These are phyloP conservation scores for Diadophis punctatus DNA, from an alignment of 2,113 vertebrate species.

Conservation along the genomic window DNA sequence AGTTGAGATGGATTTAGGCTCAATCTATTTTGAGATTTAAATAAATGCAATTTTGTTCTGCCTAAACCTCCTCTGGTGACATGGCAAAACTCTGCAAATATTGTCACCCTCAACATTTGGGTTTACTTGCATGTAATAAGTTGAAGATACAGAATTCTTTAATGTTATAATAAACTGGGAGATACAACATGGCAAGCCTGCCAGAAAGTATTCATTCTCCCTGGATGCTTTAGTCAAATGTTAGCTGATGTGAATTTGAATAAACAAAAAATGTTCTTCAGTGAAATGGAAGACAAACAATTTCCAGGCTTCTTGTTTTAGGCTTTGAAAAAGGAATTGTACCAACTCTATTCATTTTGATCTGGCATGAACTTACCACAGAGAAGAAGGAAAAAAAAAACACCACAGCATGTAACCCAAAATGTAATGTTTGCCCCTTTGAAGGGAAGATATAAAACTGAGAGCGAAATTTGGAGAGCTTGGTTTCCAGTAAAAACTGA, in stretches of 20 bases:
- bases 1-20: accelerated
- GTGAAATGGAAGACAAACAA: not conserved
- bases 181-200: not conserved
- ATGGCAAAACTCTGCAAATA: conserved; percentile 14
- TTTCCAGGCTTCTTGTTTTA: not conserved
- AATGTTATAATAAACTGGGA: not conserved
- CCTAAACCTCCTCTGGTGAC: not conserved
- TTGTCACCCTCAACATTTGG: not conserved
- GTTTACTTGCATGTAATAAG: not conserved
- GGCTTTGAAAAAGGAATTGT: not conserved
- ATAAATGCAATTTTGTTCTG: conserved; percentile 28
- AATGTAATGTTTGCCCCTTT: not conserved
- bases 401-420: not conserved
- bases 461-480: not conserved
- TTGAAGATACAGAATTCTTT: not conserved
- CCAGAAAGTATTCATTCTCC: not conserved
- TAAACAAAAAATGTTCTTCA: not conserved
- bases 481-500: not conserved
- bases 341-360: not conserved
- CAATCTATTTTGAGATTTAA: not conserved
- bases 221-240: not conserved
- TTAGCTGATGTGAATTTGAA: not conserved
- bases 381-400: not conserved
- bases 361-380: not conserved
- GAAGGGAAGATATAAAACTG: not conserved